These are phyloP conservation scores for Charaxes varanes DNA, from an alignment of 1,140 invertebrate genomes.

Conservation along the genomic window DNA sequence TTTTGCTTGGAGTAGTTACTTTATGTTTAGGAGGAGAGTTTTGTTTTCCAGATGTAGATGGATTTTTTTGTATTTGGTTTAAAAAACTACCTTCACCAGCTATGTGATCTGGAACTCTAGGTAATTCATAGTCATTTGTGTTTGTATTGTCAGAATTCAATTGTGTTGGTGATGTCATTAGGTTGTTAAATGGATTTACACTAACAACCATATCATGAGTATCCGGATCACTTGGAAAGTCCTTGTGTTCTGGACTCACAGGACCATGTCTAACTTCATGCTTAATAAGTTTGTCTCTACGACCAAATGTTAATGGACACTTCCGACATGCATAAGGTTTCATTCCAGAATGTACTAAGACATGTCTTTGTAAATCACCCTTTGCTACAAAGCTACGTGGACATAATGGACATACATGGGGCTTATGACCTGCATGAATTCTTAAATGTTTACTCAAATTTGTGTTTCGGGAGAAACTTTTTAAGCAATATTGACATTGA, in stretches of 20 bases:
- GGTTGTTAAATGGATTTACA: slow-evolving; percentile 74
- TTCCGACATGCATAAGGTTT: slow-evolving; percentile 81
- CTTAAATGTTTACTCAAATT: slow-evolving; percentile 91
- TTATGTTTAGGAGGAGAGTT: slow-evolving; percentile 48
- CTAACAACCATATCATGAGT: slow-evolving; percentile 75
- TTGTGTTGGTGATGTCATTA: slow-evolving; percentile 45
- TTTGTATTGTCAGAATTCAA: slow-evolving; percentile 41
- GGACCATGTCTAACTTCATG: slow-evolving; percentile 76
- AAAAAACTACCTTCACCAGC: slow-evolving; percentile 70
- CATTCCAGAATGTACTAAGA: slow-evolving; percentile 81
- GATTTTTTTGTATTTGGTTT: slow-evolving; percentile 50
- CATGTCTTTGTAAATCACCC: slow-evolving; percentile 80
- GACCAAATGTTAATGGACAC: slow-evolving; percentile 80
- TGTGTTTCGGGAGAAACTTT: slow-evolving; percentile 83
- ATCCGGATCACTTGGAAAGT: slow-evolving; percentile 42
- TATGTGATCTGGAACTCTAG: slow-evolving; percentile 71
- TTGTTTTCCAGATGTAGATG: slow-evolving; percentile 39
- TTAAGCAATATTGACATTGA: slow-evolving; percentile 79
- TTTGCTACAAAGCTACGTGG: slow-evolving; percentile 83
- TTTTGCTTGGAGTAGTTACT: slow-evolving; percentile 35
- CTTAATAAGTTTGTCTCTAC: slow-evolving; percentile 76
- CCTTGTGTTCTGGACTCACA: slow-evolving; percentile 31
- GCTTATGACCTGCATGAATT: slow-evolving; percentile 81
- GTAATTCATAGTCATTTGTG: slow-evolving; percentile 53
- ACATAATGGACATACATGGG: slow-evolving; percentile 83